Base-by-base conservation (phyloP, 2,113 vertebrate genomes). In the Trichomycterus rosablanca region DNA sequence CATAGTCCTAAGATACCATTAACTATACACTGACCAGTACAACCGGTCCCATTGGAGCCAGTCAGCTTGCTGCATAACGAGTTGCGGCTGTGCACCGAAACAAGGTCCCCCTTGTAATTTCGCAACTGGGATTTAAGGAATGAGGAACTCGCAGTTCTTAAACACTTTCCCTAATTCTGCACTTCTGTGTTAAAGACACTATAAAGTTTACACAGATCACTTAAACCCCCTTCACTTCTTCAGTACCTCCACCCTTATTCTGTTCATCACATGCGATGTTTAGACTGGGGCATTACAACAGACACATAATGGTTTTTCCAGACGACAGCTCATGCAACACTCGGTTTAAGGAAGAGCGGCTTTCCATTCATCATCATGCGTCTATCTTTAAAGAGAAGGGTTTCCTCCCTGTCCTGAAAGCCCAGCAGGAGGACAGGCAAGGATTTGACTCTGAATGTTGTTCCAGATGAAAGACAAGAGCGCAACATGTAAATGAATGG, bases 301-400 rank as follows among this genome's bases (percentile, higher is more conserved):
- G n/a, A 20, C 24, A 45, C 24, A 1, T 71, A 43, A 66, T 71
- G 56, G 40, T 16, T 66, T 61, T 66, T 71, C 63, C 68, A 61
- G 35, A 56, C 8, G 20, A 60, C 44, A n/a, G 45, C 37, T 43
- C 62, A 35, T 8, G 30, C 42, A 14, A 34, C 24, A 59, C 19
- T 28, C 24, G 44, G 55, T 35, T 11, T 3, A 60, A 53, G 22
- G 23, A 16, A 8, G 20, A n/a, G 2, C 32, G 48, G 32, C 43
- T 48, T 42, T 48, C 35, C 20, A 61, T 28, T 61, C 18, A 46
- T 61, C 57, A 45, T 44, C 48, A 46, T 24, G 51, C 50, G 56
- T 14, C 56, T 56, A 61, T 14, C 56, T 56, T 66, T 62, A 37
- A 51, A 66, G 57, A 24, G 15, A 18, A 59, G 53, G 32, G 59